phyloP scores from a whole-genome alignment of 2,113 vertebrate genomes.

The Gila orcuttii region DNA sequence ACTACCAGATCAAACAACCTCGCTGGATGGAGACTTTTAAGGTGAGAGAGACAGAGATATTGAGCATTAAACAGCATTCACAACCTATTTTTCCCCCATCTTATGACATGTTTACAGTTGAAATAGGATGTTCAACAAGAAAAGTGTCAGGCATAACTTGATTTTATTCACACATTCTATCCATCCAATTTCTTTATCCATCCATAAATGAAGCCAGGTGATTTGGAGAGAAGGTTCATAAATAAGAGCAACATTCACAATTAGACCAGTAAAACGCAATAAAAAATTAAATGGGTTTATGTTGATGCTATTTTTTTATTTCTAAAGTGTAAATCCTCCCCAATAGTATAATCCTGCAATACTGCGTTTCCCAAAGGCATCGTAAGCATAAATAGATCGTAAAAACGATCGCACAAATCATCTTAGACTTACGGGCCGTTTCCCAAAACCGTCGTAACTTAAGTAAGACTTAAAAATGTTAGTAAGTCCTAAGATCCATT shows the following conservation, averaged over 20 bases:
- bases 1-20: constrained; percentile 97
- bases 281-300: not conserved
- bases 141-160: no score
- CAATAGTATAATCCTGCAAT: no score
- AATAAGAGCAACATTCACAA: not conserved
- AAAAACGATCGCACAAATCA: no score
- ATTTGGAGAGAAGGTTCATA: not conserved
- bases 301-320: not conserved
- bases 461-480: no score
- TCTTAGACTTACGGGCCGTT: no score
- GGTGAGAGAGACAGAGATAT: constrained; percentile 71
- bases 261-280: not conserved
- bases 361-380: no score
- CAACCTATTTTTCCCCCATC: not conserved
- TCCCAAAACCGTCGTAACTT: no score
- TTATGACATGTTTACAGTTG: not conserved
- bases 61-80: not conserved
- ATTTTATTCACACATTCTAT: no score
- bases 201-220: not conserved
- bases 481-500: no score
- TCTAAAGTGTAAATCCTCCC: not conserved
- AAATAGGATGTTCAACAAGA: not conserved
- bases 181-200: not conserved
- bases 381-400: no score
- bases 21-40: constrained; percentile 98